Base-by-base conservation (phyloP, 2,797 vertebrate species). In the Aldrovandia affinis region DNA sequence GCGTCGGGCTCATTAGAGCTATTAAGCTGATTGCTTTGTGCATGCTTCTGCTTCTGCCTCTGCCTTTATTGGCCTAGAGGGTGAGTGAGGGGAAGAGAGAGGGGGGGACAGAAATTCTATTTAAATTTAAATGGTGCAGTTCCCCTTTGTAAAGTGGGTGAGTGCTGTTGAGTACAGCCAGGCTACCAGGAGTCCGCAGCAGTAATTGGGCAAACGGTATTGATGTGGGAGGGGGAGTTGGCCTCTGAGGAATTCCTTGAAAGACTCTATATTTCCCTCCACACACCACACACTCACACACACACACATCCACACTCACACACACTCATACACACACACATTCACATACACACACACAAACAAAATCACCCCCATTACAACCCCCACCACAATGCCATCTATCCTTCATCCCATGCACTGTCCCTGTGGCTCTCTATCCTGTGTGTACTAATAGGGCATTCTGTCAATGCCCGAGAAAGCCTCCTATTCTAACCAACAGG, bases 21-120 rank as follows among this genome's bases (percentile, higher is more conserved):
- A 95, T 96, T 95, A 95, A 93, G 89, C 92, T 90, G 92, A 94
- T 94, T 93, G 94, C 93, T 94, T 93, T 94, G 92, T 94, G 86
- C 20, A 90, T 84, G 91, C 92, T 93, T 93, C 95, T 94, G 93
- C 95, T 86, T 86, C 86, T 83, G 70, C 12, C 86, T n/a, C n/a
- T n/a, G n/a, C n/a, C n/a, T 94, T 94, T 87, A 90, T 87, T 85
- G 83, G 81, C 88, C 81, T 78, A 20, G 88, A 88, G 86, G 88
- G 33, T 15, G 22, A 83, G 30, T 28, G 39, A 22, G 81, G 15
- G 30, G 52, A 12, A 61, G 82, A 15, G 81, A 75, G 55, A 81
- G 82, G 80, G 68, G 55, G 22, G 80, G 61, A 80, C 75, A 59
- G 91, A 89, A 84, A 85, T 89, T 86, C 93, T 85, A 92, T 96